Base-by-base conservation (phyloP, 2,797 vertebrate genomes). In the Valencia hispanica region DNA sequence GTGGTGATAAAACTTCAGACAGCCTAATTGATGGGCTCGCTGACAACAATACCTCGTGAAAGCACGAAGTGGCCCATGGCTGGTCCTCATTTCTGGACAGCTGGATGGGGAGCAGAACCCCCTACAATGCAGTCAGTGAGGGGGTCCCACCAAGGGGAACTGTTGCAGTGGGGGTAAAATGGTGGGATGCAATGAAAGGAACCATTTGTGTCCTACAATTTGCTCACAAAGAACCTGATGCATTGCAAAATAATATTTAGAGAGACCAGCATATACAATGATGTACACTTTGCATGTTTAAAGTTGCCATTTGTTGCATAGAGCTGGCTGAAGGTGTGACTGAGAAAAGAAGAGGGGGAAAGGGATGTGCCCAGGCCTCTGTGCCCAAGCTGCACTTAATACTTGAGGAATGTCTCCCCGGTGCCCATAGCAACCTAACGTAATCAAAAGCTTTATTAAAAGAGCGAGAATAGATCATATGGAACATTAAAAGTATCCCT, bases 1-100 rank as follows among this genome's bases (percentile, higher is more conserved):
- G 94, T 92, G 97, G 98, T 97, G 97, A 98, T 99, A 99, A 99
- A 99, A 99, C 97, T 98, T 98, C 96, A 99, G 97, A 99, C 97
- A 97, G 96, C 95, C 97, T 98, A 99, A 99, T 99, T 98, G 98
- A 99, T 99, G 97, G 97, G 96, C 97, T 97, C 95, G 95, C 97
- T 99, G 97, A 99, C 97, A 96, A 97, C 95, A 96, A 97, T 98
- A 97, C 97, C 97, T 98, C 94, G 96, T 97, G 97, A 99, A 98
- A 98, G 97, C 95, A 91, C 77, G 63, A 94, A 96, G 96, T 96
- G 94, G 95, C 86, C 95, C 95, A 96, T 96, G 96, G 96, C 97
- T 98, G 97, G 96, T 97, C 97, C 96, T 98, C 96, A 97, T 99
- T 99, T 98, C 97, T 96, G 94, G 96, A 97, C 97, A 97, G 97